Base-by-base conservation (phyloP, 2,888 invertebrate genomes). In the Calameuta filiformis region DNA sequence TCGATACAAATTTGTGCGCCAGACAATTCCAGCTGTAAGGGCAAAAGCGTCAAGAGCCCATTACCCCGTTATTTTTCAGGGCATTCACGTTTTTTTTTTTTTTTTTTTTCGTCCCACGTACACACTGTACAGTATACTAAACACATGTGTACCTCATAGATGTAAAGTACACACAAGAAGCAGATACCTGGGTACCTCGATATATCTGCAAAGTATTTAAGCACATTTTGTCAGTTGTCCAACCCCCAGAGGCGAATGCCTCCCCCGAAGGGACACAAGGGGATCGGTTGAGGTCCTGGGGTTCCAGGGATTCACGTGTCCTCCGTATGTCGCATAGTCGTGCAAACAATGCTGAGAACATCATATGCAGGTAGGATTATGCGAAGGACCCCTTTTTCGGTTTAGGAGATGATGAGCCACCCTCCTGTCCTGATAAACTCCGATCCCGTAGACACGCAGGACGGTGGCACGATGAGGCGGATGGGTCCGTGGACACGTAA, bases 331-430 rank as follows among this genome's bases (percentile, higher is more conserved):
- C 88, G 85, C 82, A 82, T 81, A 80, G 83, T 82, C 81, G 81
- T 82, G 81, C 87, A 86, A 87, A 88, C 88, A 89, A 87, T 86
- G 86, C 87, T 84, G 87, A 87, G 90, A 87, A 89, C 90, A 91
- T 91, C 91, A 87, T 89, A 88, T 88, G 91, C 91, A 91, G 91
- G 91, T 91, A 91, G 91, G 91, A 91, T 91, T 91, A 91, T 87
- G 85, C 81, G 83, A 82, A 79, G 86, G 87, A 88, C 86, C 89
- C 90, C 88, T 89, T 89, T 88, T 87, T 84, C 82, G 86, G 86
- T 88, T 87, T 85, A 85, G 84, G 83, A 85, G 85, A 82, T 81
- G 86, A 87, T 84, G 85, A 85, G 80, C 84, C 85, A 80, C 84
- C 83, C 83, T 81, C 79, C 76, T 81, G 82, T 81, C 81, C 84